A percentile compares a stretch with the other conserved stretches of the same genome.
Conservation (phyloP, 2,888 invertebrate species). For the Nephrocerus scutellatus region DNA sequence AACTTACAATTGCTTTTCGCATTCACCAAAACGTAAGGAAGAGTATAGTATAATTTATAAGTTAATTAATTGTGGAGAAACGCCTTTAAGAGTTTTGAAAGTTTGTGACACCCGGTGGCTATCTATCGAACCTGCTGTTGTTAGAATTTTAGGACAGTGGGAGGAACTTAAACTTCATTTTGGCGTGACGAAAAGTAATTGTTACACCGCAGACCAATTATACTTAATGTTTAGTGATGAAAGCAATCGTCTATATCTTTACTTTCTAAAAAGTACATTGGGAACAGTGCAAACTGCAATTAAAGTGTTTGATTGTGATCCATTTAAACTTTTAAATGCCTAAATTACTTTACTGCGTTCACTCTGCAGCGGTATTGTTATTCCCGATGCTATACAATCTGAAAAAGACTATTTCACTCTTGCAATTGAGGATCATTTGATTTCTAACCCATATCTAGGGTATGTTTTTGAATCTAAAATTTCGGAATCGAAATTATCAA, state of each 20-base stretch:
- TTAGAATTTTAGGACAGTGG: constrained; percentile 16
- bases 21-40: constrained; percentile 5
- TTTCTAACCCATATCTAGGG: too few relatives aligned
- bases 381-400: too few relatives aligned
- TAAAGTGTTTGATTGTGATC: too few relatives aligned
- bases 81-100: constrained; percentile 14
- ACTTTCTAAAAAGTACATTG: constrained; percentile 7
- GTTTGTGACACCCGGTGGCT: constrained; percentile 17
- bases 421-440: too few relatives aligned
- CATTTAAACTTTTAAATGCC: too few relatives aligned
- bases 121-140: constrained; percentile 15
- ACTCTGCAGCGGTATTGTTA: too few relatives aligned
- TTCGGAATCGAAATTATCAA: too few relatives aligned
- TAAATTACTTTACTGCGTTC: too few relatives aligned
- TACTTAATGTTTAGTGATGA: constrained; percentile 9
- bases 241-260: not conserved
- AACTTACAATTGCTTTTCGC: constrained; percentile 9
- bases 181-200: constrained; percentile 12
- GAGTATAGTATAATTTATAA: not conserved
- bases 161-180: constrained; percentile 16
- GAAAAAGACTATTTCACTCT: too few relatives aligned
- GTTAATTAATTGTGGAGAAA: constrained; percentile 1
- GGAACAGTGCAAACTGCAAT: too few relatives aligned
- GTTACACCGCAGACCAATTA: constrained; percentile 11
- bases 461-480: too few relatives aligned